Evolutionary conservation across 2,888 invertebrate genomes (phyloP).

Genomic region (Apamea epomidion): DNA sequence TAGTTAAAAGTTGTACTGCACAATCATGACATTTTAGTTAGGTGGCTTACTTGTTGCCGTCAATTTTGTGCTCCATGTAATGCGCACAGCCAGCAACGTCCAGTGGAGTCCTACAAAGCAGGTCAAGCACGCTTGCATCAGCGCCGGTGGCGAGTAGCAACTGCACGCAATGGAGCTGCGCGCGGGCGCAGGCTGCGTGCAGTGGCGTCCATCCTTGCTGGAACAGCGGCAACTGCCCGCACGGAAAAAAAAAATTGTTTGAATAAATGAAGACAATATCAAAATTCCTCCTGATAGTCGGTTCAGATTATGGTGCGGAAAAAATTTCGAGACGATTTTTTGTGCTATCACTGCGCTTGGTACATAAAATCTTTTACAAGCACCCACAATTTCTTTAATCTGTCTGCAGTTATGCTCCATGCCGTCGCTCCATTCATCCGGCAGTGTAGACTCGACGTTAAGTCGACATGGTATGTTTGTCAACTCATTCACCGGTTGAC

Average conservation of each 20-base stretch:
- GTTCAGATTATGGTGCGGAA: too few species aligned
- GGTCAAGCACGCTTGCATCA: constrained; percentile 49
- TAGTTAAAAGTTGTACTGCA: neutral
- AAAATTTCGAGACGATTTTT: too few species aligned
- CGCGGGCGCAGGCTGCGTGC: constrained; percentile 88
- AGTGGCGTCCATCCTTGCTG: constrained; percentile 89
- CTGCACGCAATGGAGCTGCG: constrained; percentile 72
- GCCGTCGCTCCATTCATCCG: neutral
- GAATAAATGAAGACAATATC: neutral
- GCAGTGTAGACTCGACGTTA: neutral
- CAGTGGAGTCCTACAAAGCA: constrained; percentile 61
- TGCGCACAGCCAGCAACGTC: constrained; percentile 65
- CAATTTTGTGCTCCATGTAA: constrained; percentile 39
- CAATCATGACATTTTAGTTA: neutral
- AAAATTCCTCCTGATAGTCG: neutral
- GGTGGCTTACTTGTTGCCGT: constrained; percentile 38
- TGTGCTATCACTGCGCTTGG: too few species aligned
- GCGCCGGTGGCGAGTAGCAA: constrained; percentile 68
- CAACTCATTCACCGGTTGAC: neutral
- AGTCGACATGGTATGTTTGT: neutral
- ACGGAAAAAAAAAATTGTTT: neutral
- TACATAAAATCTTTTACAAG: neutral
- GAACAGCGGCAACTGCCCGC: constrained; percentile 78
- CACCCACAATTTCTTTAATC: neutral
- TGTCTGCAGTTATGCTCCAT: neutral